phyloP scores from a whole-genome alignment of 2,113 vertebrate species.

The Oreotragus oreotragus region DNA sequence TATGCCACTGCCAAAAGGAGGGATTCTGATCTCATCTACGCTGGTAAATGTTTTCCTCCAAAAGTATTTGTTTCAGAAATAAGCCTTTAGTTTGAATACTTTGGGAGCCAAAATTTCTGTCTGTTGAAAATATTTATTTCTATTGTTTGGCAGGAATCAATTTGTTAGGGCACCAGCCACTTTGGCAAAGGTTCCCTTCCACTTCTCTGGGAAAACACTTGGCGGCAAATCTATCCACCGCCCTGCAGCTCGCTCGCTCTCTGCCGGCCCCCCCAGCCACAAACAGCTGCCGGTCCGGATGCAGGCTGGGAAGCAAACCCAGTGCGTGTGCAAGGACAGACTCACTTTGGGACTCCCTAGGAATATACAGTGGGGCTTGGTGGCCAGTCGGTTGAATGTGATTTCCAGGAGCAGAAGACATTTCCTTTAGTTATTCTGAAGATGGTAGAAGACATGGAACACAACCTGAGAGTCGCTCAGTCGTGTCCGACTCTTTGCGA shows the following conservation, averaged over 20 bases:
- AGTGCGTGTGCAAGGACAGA: not conserved
- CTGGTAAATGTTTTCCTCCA: constrained; percentile 55
- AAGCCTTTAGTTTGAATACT: constrained; percentile 71
- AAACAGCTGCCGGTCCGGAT: constrained; percentile 30
- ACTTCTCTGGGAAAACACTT: constrained; percentile 59
- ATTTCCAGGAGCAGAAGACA: not conserved
- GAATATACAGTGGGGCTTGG: not conserved
- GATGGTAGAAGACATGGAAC: not conserved
- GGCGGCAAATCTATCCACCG: not conserved
- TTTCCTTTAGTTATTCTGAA: not conserved
- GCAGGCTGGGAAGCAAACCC: not conserved
- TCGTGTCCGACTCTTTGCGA: not conserved
- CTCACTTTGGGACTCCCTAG: not conserved
- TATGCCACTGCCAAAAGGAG: constrained; percentile 40
- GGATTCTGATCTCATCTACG: constrained; percentile 56
- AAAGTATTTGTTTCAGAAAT: constrained; percentile 73
- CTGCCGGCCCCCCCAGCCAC: not conserved
- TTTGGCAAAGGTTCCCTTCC: constrained; percentile 60
- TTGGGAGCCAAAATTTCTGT: constrained; percentile 69
- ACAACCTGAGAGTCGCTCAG: not conserved
- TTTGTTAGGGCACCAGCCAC: constrained; percentile 70
- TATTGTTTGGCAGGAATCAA: constrained; percentile 76
- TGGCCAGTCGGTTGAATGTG: not conserved
- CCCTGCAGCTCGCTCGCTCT: not conserved
- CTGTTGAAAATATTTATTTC: constrained; percentile 75